phyloP scores from a whole-genome alignment of 1,140 invertebrate species.

The Listronotus oregonensis region DNA sequence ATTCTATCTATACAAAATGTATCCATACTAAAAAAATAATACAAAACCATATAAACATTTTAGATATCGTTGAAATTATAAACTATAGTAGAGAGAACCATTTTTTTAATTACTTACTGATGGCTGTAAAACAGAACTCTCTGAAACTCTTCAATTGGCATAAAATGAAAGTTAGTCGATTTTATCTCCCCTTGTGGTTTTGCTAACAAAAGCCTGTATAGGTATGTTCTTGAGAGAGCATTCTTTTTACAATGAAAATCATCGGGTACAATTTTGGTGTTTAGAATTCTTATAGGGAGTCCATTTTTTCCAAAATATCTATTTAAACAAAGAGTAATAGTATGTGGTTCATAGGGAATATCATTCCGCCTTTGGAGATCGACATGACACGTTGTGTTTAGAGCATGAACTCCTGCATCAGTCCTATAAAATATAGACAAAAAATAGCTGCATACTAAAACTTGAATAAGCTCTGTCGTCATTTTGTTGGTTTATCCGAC shows the following conservation, averaged over 20 bases:
- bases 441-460: neutral
- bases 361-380: slow-evolving; percentile 61
- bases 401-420: slow-evolving; percentile 74
- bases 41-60: slow-evolving; percentile 14
- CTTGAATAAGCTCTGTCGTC: neutral
- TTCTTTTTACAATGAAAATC: slow-evolving; percentile 65
- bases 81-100: slow-evolving; percentile 8
- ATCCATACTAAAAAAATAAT: slow-evolving; percentile 55
- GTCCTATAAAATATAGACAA: slow-evolving; percentile 60
- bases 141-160: slow-evolving; percentile 62
- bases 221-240: slow-evolving; percentile 67
- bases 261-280: slow-evolving; percentile 61
- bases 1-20: slow-evolving; percentile 65
- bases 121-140: slow-evolving; percentile 56
- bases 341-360: slow-evolving; percentile 57
- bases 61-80: slow-evolving; percentile 3
- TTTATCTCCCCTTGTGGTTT: slow-evolving; percentile 48
- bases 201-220: slow-evolving; percentile 65
- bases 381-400: slow-evolving; percentile 67
- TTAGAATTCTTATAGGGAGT: slow-evolving; percentile 62
- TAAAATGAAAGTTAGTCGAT: slow-evolving; percentile 48
- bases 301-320: slow-evolving; percentile 61
- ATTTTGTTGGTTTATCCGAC: slow-evolving; percentile 1
- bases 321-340: slow-evolving; percentile 61
- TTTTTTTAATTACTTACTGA: slow-evolving; percentile 50